Percentiles rank a stretch among this genome's conserved stretches.
These are phyloP conservation scores for Anthrax anthrax DNA, from an alignment of 2,888 invertebrate genomes.

Conservation along the genomic window DNA sequence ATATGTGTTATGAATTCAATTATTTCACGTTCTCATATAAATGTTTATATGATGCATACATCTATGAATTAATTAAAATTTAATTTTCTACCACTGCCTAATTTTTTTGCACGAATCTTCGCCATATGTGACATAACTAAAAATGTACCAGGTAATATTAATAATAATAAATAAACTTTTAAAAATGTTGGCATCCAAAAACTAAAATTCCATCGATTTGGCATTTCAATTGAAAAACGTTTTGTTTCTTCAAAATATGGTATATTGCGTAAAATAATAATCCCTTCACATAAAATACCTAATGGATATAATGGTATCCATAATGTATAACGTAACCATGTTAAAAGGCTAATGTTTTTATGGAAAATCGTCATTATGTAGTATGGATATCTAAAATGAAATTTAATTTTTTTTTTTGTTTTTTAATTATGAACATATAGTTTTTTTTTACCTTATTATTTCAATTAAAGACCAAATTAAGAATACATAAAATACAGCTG, in stretches of 20 bases:
- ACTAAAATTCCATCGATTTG: conserved; percentile 72
- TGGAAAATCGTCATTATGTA: conserved; percentile 72
- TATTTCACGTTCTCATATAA: too few relatives aligned
- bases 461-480: conserved; percentile 71
- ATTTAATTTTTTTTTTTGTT: not conserved
- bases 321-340: conserved; percentile 84
- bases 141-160: conserved; percentile 63
- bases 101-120: conserved; percentile 51
- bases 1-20: too few relatives aligned
- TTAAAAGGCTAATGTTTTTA: conserved; percentile 55
- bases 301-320: conserved; percentile 91
- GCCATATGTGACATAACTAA: conserved; percentile 77
- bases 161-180: conserved; percentile 57
- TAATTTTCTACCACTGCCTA: conserved; percentile 34
- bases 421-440: not conserved
- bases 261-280: conserved; percentile 66
- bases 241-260: conserved; percentile 79
- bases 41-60: too few relatives aligned
- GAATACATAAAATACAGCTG: conserved; percentile 79
- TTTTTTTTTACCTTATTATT: conserved; percentile 52
- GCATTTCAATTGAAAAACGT: conserved; percentile 58
- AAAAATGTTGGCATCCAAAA: conserved; percentile 74
- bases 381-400: conserved; percentile 67
- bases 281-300: conserved; percentile 76
- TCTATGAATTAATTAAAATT: conserved; percentile 3